phyloP scores from a whole-genome alignment of 1,140 invertebrate genomes.

The Aplysia californica region DNA sequence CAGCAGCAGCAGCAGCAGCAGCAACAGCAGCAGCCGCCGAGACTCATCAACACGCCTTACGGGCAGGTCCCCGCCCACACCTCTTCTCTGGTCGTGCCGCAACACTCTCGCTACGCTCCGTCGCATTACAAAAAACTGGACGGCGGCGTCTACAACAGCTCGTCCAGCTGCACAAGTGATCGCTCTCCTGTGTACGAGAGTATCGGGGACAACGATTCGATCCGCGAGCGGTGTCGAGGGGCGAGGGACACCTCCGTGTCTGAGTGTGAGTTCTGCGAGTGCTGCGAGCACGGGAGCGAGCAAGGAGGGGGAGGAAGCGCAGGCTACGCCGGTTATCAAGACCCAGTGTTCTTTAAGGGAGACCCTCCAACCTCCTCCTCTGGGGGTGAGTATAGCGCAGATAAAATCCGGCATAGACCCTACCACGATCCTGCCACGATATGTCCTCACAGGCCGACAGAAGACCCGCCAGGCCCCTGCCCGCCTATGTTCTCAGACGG shows the following conservation, averaged over 20 bases:
- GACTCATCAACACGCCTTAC: constrained; percentile 19
- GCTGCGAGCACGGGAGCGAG: background rate
- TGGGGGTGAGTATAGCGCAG: constrained; percentile 10
- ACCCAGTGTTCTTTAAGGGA: background rate
- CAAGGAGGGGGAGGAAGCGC: background rate
- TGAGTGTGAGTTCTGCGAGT: constrained; percentile 28
- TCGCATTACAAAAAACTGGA: constrained; percentile 27
- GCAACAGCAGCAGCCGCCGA: constrained; percentile 3
- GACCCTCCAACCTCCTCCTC: background rate
- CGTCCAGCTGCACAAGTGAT: constrained; percentile 33
- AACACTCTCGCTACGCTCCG: constrained; percentile 2
- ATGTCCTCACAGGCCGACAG: background rate
- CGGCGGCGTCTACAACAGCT: constrained; percentile 25
- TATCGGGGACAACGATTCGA: constrained; percentile 31
- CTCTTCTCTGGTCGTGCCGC: constrained; percentile 21
- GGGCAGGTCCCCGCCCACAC: constrained; percentile 26
- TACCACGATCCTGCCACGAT: background rate
- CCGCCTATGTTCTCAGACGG: constrained; percentile 25
- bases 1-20: constrained; percentile 23
- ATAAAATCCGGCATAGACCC: background rate
- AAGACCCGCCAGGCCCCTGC: constrained; percentile 2
- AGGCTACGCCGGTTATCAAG: background rate
- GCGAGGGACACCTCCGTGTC: background rate
- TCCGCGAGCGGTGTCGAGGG: constrained; percentile 8
- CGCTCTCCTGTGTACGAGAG: constrained; percentile 35